Evolutionary conservation across 2,113 vertebrate genomes (phyloP).

Genomic region (Elaphurus davidianus): DNA sequence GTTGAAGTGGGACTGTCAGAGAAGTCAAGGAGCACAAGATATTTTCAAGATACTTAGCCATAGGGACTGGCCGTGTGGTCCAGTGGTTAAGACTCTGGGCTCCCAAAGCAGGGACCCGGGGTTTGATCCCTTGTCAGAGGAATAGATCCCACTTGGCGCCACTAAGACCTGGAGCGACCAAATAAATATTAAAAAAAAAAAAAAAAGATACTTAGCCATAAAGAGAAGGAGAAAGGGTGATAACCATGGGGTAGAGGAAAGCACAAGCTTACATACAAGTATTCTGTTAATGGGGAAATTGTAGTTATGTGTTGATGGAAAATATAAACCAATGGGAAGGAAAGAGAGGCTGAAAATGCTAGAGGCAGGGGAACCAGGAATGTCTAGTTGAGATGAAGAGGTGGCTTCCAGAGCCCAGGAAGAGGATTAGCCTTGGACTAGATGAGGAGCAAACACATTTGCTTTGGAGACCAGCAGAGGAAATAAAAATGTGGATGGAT

Average conservation of each 20-base stretch:
- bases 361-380: not conserved
- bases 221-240: not conserved
- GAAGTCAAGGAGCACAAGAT: not conserved
- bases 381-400: not conserved
- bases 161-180: not conserved
- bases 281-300: not conserved
- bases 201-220: not conserved
- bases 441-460: not conserved
- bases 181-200: not conserved
- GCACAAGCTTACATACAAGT: not conserved
- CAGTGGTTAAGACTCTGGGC: not conserved
- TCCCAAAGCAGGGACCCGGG: not conserved
- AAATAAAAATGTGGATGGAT: not conserved
- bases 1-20: not conserved
- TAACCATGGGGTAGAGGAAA: not conserved
- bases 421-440: not conserved
- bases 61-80: not conserved
- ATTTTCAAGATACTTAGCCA: not conserved
- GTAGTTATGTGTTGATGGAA: not conserved
- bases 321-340: not conserved
- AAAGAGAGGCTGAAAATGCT: not conserved
- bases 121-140: not conserved
- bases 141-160: not conserved
- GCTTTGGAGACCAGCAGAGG: not conserved
- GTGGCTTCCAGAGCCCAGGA: not conserved